Evolutionary conservation across 2,888 invertebrate species (phyloP), one percentile per base, ranked within the genome.

Genomic region (Xylota segnis): DNA sequence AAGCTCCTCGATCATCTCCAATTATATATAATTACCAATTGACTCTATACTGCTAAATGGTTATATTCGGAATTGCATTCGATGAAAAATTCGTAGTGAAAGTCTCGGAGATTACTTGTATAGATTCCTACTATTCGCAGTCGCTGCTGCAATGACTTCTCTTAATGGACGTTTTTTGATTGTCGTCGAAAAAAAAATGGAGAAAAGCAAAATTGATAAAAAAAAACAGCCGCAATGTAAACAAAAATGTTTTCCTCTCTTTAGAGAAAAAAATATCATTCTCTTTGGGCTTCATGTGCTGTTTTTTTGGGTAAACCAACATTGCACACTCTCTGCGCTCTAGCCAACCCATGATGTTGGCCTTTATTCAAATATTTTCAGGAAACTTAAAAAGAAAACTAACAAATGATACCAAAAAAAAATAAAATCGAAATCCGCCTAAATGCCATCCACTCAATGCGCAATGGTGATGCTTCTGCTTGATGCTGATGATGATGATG

Each of bases 321-420:
- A 61, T 52, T 43, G 14, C 29, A 56, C 6, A 16, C 40, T 43
- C 40, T 43, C 29, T 40, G 65, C 43, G n/a, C n/a, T n/a, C 65
- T 61, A 70, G 63, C 56, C 68, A 79, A 50, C 27, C 56, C 63
- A 71, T 71, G 78, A 63, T 78, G 81, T 86, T 86, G 86, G 86
- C 82, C 76, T 63, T 68, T 82, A 72, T 86, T 86, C 86, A 86
- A 86, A 86, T 77, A 86, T 86, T 82, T 70, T 82, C n/a, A 84
- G 45, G 65, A 71, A 71, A 63, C 70, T 61, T 54, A 34, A 40
- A 75, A 45, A 70, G 6, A 70, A 58, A 27, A 63, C 9, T 32
- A 59, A 47, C 18, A 66, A 66, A 56, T 27, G 7, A 14, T 7
- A 45, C n/a, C n/a, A 65, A 56, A 10, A 37, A 40, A 59, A 68